Evolutionary conservation across 1,140 invertebrate species (phyloP).

Genomic region (Dendrolimus punctatus): DNA sequence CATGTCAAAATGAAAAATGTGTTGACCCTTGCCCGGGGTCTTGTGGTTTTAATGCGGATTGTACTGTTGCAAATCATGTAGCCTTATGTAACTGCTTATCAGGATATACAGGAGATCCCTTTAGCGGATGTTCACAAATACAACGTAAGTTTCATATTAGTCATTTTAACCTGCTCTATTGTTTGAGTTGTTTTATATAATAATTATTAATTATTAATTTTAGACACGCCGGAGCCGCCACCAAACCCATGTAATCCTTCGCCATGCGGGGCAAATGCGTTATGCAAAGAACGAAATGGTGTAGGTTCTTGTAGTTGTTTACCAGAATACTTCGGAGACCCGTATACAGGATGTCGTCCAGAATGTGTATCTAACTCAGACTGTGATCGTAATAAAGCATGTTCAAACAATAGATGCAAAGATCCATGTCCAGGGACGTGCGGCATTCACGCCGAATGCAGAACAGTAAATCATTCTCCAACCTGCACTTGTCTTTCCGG

Average conservation of each 20-base stretch:
- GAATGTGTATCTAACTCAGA: constrained; percentile 90
- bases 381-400: constrained; percentile 83
- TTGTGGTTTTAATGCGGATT: constrained; percentile 81
- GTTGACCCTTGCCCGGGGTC: constrained; percentile 86
- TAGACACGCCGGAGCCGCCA: constrained; percentile 48
- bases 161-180: no score
- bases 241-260: constrained; percentile 83
- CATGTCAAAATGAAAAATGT: constrained; percentile 85
- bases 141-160: constrained; percentile 50
- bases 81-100: constrained; percentile 81
- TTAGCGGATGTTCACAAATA: constrained; percentile 75
- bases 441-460: constrained; percentile 85
- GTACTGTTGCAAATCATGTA: constrained; percentile 82
- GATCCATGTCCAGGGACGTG: constrained; percentile 87
- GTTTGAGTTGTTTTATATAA: background rate
- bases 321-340: constrained; percentile 88
- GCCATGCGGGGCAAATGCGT: constrained; percentile 89
- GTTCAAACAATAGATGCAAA: constrained; percentile 86
- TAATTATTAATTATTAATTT: constrained; percentile 14
- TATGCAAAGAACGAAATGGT: constrained; percentile 87
- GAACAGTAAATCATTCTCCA: constrained; percentile 83
- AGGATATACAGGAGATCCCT: constrained; percentile 84
- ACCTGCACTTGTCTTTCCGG: constrained; percentile 82
- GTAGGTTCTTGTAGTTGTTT: constrained; percentile 86
- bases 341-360: constrained; percentile 88